Evolutionary conservation across 2,888 invertebrate genomes (phyloP), one percentile per base, ranked within the genome.

Genomic region (Taphrorychus bicolor): DNA sequence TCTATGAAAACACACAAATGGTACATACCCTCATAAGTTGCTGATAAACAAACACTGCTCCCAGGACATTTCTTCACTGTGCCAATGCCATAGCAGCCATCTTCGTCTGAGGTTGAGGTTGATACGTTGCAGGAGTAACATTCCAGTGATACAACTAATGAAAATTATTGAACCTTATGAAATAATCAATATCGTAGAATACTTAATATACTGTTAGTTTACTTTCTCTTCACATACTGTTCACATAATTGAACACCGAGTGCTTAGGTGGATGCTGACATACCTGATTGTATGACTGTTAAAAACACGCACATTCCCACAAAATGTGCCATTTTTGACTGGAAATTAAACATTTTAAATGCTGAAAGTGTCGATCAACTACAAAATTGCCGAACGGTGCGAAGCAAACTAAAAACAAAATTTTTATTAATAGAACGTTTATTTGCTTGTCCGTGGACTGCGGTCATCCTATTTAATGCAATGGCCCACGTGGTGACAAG

Each of bases 111-210:
- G 18, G n/a, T 1, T 11, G 69, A 61, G 16, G 42, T 58, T 5
- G 69, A 65, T 17, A 60, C 65, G 51, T 65, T 61, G 23, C 69
- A 69, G 2, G 52, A 5, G 42, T 65, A 61, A 22, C 69, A 69
- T 4, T 60, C 24, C 3, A 69, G 19, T 7, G 58, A 9, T 32
- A 32, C 7, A 11, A 3, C 32, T 32, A 32, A n/a, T n/a, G n/a
- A n/a, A n/a, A n/a, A n/a, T n/a, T n/a, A n/a, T n/a, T n/a, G n/a
- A n/a, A n/a, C n/a, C n/a, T n/a, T n/a, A n/a, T n/a, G n/a, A n/a
- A n/a, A n/a, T n/a, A n/a, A n/a, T n/a, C n/a, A n/a, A n/a, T n/a
- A n/a, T n/a, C n/a, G n/a, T n/a, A n/a, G n/a, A n/a, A n/a, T n/a
- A n/a, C n/a, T n/a, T n/a, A n/a, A n/a, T n/a, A n/a, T n/a, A n/a